Evolutionary conservation across 2,113 vertebrate species (phyloP), one percentile per base, ranked within the genome.

Genomic region (Ciconia maguari): DNA sequence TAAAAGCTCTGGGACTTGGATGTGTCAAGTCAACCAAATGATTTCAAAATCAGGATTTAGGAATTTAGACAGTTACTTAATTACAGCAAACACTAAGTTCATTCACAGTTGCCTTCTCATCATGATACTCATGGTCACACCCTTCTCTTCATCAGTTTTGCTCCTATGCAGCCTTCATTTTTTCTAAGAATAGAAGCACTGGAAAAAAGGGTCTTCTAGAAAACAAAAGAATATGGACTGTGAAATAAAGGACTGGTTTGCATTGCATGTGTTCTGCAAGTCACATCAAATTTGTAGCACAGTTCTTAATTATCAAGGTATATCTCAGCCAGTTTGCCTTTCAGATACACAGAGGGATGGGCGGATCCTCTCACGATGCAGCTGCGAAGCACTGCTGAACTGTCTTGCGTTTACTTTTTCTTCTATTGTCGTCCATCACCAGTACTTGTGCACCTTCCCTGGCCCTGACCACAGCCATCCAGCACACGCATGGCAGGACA

Each of bases 41-140:
- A 94, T 87, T 94, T 96, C 80, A 87, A 89, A 91, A 95, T 75
- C 88, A 61, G 91, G 93, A 89, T 94, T 94, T 95, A 94, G 89
- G 89, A 96, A 89, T 96, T 94, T 83, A 88, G 95, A 94, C 93
- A 95, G 96, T 90, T 96, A 20, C 78, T 94, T 94, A 94, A 95
- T 89, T 95, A 94, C 89, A 74, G 95, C 70, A 82, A 85, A 85
- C 41, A 65, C 16, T 61, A n/a, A 82, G 57, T 7, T 46, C 27
- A 20, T 72, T 91, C 87, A 61, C 57, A 25, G 9, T 88, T 20
- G 76, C 65, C 77, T 92, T 75, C 61, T 87, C 57, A 25, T 79
- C 51, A 6, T 42, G 72, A 58, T 25, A 32, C 48, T 84, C 48
- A 8, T 42, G 62, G 64, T 87, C 86, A 78, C 61, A 49, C 49